Evolutionary conservation across 2,797 vertebrate species (phyloP).

Genomic region (Hydrocynus forskahlii): DNA sequence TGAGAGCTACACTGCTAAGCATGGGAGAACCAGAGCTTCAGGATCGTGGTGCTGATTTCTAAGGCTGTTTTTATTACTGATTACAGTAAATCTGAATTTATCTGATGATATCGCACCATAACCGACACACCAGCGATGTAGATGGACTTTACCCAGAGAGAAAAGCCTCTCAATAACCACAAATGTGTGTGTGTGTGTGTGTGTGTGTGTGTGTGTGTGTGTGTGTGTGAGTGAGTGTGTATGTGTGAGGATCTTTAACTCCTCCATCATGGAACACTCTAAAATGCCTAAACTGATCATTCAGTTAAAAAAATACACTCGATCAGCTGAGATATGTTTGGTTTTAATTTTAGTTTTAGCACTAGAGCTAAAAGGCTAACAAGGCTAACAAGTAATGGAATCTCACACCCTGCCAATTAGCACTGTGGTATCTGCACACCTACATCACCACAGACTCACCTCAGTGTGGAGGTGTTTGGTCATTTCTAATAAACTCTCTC

Average conservation of each 20-base stretch:
- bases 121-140: not conserved
- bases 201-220: not conserved
- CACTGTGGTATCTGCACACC: too few relatives aligned
- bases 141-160: not conserved
- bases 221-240: too few relatives aligned
- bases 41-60: not conserved
- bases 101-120: not conserved
- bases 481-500: too few relatives aligned
- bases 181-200: not conserved
- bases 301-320: too few relatives aligned
- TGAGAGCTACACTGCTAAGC: not conserved
- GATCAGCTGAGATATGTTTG: too few relatives aligned
- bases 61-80: not conserved
- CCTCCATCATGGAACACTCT: not conserved
- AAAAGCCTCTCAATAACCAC: not conserved
- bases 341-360: not conserved
- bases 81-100: not conserved
- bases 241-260: too few relatives aligned
- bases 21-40: not conserved
- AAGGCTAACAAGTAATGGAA: too few relatives aligned
- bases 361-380: not conserved
- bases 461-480: too few relatives aligned
- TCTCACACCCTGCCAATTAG: too few relatives aligned
- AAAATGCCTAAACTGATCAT: too few relatives aligned
- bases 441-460: too few relatives aligned